Base-by-base conservation (phyloP, 2,888 invertebrate species). In the Drosophila glabriapex region DNA sequence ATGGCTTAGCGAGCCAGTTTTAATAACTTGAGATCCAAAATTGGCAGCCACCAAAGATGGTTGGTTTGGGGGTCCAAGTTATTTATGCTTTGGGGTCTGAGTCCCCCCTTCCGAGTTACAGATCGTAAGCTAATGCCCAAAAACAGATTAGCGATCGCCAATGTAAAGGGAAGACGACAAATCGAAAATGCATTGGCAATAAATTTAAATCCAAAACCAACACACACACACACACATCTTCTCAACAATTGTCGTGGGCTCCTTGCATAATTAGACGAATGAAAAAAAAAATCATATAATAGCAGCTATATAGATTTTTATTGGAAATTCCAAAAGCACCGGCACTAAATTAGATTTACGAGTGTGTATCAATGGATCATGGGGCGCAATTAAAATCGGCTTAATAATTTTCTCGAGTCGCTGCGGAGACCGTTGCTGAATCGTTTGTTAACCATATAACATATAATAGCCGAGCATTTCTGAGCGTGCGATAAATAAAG, bases 301-400 rank as follows among this genome's bases (percentile, higher is more conserved):
- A 60, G 37, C 28, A 56, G 25, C 14, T 22, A 37, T 22, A 29
- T 16, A 2, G 50, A 41, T n/a, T 35, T 49, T 50, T 60, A 59
- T 54, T 25, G 50, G 59, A 52, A 72, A 73, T 76, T 50, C 65
- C 52, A 67, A 29, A 35, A 37, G 41, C 62, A 46, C 37, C 35
- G 63, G 72, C 86, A 85, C 83, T 92, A 91, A 92, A 91, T 91
- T 83, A 91, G 91, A 92, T 92, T 92, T 92, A 92, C 88, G 87
- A 91, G 67, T 71, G 54, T 65, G 71, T 82, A 82, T 85, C 91
- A 91, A 89, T 85, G 89, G 72, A 83, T 82, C 85, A 73, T 60
- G 82, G 73, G 68, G 76, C 80, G 81, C 87, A 91, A 91, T 91
- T 91, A 91, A 91, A 91, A 88, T 82, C 90, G 86, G 91, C 91